Base-by-base conservation (phyloP, 1,140 invertebrate species). In the Akabosia matsudoensis region DNA sequence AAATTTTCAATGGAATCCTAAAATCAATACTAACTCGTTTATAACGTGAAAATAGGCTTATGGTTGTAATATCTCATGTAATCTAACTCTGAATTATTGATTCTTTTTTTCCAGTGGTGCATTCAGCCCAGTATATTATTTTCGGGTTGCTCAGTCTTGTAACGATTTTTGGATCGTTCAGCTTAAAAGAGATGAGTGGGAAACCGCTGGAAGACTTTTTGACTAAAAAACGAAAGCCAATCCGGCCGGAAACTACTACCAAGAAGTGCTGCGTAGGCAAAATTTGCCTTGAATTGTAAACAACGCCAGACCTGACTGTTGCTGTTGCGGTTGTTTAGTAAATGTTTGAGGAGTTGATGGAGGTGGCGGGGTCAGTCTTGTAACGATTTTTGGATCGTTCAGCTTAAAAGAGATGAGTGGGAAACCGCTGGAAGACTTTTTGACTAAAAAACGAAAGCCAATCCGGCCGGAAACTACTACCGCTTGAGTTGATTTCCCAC, bases 321-420 rank as follows among this genome's bases (percentile, higher is more conserved):
- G 77, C 56, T 80, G 80, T 64, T 78, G 76, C 16, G 80, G 78
- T 75, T 81, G 80, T 67, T 82, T 82, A 30, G 81, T 78, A 76
- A 79, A 80, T 73, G 80, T 79, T 77, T 82, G 81, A 26, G 81
- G 80, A 37, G 81, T 81, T 51, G 80, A 77, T n/a, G 79, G 82
- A 30, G 79, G 82, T 18, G 78, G 78, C 30, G 78, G 78, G 18
- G 78, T 79, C 3, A 79, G 67, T 56, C 22, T 79, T 13, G 14
- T 24, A 3, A 71, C 74, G 18, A 74, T 74, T 2, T 16, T 26
- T n/a, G 54, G 54, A 0, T 26, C 78, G 0, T 74, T 52, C n/a
- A 33, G 70, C 31, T 56, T 79, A 22, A 51, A 24, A n/a, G 78
- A 79, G 7, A 79, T 73, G 71, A 76, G 34, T 16, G 72, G 71